Evolutionary conservation across 2,797 vertebrate genomes (phyloP).

Genomic region (Gouania willdenowi): DNA sequence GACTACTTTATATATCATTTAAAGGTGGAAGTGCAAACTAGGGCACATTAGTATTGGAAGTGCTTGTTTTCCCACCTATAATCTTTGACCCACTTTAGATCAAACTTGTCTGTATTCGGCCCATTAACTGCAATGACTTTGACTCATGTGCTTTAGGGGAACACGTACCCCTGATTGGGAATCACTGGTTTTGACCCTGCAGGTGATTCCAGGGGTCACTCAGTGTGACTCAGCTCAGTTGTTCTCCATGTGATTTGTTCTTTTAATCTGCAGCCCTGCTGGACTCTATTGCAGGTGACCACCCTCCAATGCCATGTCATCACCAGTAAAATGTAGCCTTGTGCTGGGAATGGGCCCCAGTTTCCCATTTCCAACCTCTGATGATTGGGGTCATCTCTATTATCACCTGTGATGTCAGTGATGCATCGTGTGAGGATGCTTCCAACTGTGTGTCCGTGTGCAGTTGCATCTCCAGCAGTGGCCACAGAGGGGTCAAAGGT

Average conservation of each 20-base stretch:
- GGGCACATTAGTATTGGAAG: no score
- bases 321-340: conserved; percentile 47
- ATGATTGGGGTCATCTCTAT: conserved; percentile 73
- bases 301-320: conserved; percentile 44
- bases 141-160: conserved; percentile 6
- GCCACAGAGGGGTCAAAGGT: conserved; percentile 58
- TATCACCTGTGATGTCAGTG: conserved; percentile 54
- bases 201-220: conserved; percentile 27
- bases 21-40: no score
- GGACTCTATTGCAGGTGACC: conserved; percentile 55
- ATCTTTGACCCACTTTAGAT: no score
- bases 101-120: no score
- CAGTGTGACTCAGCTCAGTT: conserved; percentile 13
- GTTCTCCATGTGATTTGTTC: conserved; percentile 56
- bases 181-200: no score
- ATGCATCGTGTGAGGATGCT: conserved; percentile 40
- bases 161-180: no score
- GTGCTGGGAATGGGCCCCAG: conserved; percentile 12
- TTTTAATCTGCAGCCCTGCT: conserved; percentile 48
- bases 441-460: conserved; percentile 16
- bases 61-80: no score
- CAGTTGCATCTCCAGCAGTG: conserved; percentile 26
- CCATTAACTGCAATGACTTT: no score
- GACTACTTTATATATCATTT: no score
- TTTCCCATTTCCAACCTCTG: conserved; percentile 42